Conservation (phyloP, 2,797 vertebrate species). For the Mormyrops attenuatus region DNA sequence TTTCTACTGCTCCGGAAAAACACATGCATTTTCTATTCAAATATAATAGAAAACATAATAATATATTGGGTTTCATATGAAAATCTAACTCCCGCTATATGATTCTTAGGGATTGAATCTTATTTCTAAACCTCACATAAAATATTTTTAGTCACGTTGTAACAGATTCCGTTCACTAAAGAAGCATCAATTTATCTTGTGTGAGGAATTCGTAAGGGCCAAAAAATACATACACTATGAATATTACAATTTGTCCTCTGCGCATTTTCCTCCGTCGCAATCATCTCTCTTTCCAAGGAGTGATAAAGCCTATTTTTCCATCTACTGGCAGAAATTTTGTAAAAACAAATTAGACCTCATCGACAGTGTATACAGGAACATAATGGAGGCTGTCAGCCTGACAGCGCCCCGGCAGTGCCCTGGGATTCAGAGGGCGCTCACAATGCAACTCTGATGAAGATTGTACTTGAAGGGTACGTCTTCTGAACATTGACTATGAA, state of each 20-base stretch:
- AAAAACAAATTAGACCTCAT: conserved; percentile 47
- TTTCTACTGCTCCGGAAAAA: background rate
- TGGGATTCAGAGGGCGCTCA: conserved; percentile 41
- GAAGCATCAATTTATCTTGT: background rate
- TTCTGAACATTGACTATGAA: conserved; percentile 47
- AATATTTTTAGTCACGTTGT: background rate
- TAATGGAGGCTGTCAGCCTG: conserved; percentile 55
- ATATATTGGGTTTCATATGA: background rate
- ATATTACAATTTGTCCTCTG: background rate
- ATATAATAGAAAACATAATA: background rate
- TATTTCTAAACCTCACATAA: background rate
- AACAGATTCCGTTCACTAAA: background rate
- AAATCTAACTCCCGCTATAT: background rate
- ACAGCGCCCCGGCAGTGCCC: conserved; percentile 37
- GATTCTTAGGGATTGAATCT: background rate
- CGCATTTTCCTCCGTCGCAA: background rate
- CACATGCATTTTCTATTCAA: background rate
- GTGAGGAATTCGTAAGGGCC: background rate
- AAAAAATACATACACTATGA: background rate
- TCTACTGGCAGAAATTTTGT: conserved; percentile 31
- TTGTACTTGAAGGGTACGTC: conserved; percentile 51
- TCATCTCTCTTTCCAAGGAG: background rate
- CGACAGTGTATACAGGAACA: conserved; percentile 53
- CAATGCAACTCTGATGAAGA: conserved; percentile 54
- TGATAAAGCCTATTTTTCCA: conserved; percentile 17